Percentiles rank a stretch among this genome's conserved stretches.
These are phyloP conservation scores for Drosophila pseudotalamancana DNA, from an alignment of 2,888 invertebrate genomes.

Conservation along the genomic window DNA sequence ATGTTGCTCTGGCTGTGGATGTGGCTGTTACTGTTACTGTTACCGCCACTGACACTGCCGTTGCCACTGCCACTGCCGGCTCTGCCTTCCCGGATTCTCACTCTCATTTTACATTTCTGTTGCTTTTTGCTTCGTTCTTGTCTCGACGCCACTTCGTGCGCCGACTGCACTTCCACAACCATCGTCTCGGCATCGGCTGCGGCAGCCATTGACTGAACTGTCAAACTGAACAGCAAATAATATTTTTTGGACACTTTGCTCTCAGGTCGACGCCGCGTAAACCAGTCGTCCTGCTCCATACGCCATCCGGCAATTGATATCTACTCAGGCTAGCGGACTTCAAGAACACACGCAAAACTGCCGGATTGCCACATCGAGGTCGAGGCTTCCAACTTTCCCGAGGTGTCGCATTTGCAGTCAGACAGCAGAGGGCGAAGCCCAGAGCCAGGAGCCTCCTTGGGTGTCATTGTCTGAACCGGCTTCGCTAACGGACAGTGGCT, in stretches of 20 bases:
- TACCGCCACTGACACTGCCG: constrained; percentile 18
- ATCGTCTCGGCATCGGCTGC: constrained; percentile 40
- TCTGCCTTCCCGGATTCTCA: constrained; percentile 44
- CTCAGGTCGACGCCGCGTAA: constrained; percentile 81
- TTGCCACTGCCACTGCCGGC: constrained; percentile 28
- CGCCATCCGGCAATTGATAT: constrained; percentile 80
- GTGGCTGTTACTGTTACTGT: constrained; percentile 13
- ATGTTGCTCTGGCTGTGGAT: constrained; percentile 13
- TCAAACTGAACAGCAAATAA: constrained; percentile 80
- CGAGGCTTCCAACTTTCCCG: constrained; percentile 50
- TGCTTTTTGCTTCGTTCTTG: constrained; percentile 59
- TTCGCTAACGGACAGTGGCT: constrained; percentile 27
- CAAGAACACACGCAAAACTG: constrained; percentile 22
- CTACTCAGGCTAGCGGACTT: constrained; percentile 47
- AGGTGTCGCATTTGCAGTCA: constrained; percentile 51
- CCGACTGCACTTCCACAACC: constrained; percentile 22
- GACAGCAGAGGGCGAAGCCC: constrained; percentile 26
- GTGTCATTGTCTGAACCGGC: constrained; percentile 38
- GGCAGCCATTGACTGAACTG: constrained; percentile 68
- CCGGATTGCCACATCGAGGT: constrained; percentile 18
- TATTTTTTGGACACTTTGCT: constrained; percentile 84
- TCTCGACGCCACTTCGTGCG: constrained; percentile 40
- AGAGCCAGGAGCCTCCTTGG: constrained; percentile 1
- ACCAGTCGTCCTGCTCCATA: constrained; percentile 80
- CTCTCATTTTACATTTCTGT: constrained; percentile 43